Base-by-base conservation (phyloP, 2,113 vertebrate genomes). In the Ptychochromis oligacanthus region DNA sequence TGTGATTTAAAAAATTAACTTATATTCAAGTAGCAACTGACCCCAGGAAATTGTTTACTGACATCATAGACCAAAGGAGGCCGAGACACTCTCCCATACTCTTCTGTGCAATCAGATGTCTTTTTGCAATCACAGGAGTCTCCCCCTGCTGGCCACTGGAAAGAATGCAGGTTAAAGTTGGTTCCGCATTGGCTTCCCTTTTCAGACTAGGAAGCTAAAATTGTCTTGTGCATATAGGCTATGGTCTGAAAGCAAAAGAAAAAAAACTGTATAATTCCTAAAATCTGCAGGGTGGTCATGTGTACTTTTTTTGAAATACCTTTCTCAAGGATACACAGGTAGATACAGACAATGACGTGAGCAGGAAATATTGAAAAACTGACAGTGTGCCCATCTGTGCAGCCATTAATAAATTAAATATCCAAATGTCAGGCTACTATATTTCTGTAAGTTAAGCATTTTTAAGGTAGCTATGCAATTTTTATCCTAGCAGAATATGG, bases 101-200 rank as follows among this genome's bases (percentile, higher is more conserved):
- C 62, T 24, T 49, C 10, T 18, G 3, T 17, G 12, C 15, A 49
- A 49, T 9, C 38, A 49, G 13, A 6, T 65, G 2, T 24, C n/a
- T 5, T 65, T 43, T 65, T 24, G 43, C 38, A n/a, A 65, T 17
- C 2, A 6, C 2, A 49, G 14, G 14, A 17, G 24, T 4, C 40
- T 24, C 0, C 62, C 0, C 38, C 62, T 0, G 1, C n/a, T 43
- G 62, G 62, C 10, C 43, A 65, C 40, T 0, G 0, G 2, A 40
- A 43, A 40, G n/a, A 2, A 46, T 46, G 13, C 43, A 46, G 13
- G 43, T 14, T 43, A 5, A 46, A 46, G 15, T 14, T 15, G 2
- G 6, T 49, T 49, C 46, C 15, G 46, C 14, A 49, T 14, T 49
- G 38, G 15, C 38, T 17, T 65, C 38, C 7, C 38, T 43, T 65